A percentile compares a stretch with the other conserved stretches of the same genome.
These are phyloP conservation scores for Python bivittatus DNA, from an alignment of 2,113 vertebrate species.

Conservation along the genomic window DNA sequence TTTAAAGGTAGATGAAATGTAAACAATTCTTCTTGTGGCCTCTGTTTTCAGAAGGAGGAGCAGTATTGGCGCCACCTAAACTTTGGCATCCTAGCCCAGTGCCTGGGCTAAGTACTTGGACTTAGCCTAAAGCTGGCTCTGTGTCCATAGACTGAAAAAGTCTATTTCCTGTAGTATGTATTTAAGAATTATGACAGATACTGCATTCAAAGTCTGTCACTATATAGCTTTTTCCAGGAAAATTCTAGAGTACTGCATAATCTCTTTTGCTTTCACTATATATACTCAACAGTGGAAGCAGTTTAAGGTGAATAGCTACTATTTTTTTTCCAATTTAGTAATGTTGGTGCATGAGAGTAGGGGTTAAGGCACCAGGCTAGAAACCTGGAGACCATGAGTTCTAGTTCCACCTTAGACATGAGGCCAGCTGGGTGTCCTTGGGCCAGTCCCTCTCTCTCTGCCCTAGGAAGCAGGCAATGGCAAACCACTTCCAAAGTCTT, in stretches of 20 bases:
- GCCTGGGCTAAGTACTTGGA: not conserved
- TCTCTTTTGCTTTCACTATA: not conserved
- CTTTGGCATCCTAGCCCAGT: too few species aligned
- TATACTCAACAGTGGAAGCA: not conserved
- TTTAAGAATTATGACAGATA: not conserved
- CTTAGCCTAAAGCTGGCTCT: not conserved
- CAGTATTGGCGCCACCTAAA: too few species aligned
- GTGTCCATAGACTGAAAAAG: not conserved
- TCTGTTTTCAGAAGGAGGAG: too few species aligned
- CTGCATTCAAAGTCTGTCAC: not conserved
- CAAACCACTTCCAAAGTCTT: too few species aligned
- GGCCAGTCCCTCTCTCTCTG: too few species aligned
- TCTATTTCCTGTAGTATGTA: not conserved
- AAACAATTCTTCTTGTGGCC: too few species aligned
- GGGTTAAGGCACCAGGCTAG: too few species aligned
- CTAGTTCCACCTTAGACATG: too few species aligned
- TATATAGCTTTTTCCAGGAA: not conserved
- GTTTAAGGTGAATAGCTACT: rapidly evolving
- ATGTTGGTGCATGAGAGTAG: not conserved
- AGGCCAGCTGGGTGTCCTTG: too few species aligned
- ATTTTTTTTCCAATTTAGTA: not conserved
- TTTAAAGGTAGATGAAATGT: too few species aligned
- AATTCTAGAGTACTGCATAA: not conserved
- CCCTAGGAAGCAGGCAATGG: too few species aligned
- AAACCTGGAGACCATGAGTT: too few species aligned